Base-by-base conservation (phyloP, 2,888 invertebrate species). In the Dastarcus helophoroides region DNA sequence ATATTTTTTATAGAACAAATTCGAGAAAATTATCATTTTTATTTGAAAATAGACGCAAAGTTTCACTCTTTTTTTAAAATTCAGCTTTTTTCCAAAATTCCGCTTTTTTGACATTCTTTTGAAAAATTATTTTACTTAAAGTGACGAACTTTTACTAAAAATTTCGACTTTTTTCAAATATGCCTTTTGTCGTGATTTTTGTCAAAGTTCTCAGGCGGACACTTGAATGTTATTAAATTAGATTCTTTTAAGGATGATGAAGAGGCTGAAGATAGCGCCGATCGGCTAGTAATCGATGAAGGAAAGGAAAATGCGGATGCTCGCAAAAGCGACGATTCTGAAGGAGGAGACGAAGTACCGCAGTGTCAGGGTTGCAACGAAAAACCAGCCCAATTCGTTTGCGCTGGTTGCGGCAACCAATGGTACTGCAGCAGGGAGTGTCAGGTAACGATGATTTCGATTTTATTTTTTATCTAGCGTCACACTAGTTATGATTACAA, bases 381-480 rank as follows among this genome's bases (percentile, higher is more conserved):
- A 35, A 71, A 77, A 40, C 73, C 80, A 47, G 86, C 88, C 37
- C 84, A 82, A 63, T 89, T 83, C 54, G 84, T 86, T 23, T 90
- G 89, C 58, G 86, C 86, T 24, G 86, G 84, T 28, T 90, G 89
- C 59, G 83, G 81, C 42, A 85, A 84, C 63, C 88, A 88, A 64
- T 91, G 90, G 89, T 91, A 93, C 62, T 93, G 91, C 69, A 88
- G 86, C 54, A 71, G 86, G 32, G 82, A 85, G 42, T 93, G 91
- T 59, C 91, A 91, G 79, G 90, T 90, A 62, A 53, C 22, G 14
- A 13, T 12, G 15, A 15, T 14, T 11, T 23, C 7, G 22, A 8
- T 9, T 5, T 26, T 17, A 32, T 22, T 7, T 37, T 34, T 30
- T 3, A 10, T 24, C 13, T 21, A 14, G 14, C 9, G 14, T 10